Evolutionary conservation across 1,140 invertebrate genomes (phyloP), one percentile per base, ranked within the genome.

Genomic region (Anastrepha obliqua): DNA sequence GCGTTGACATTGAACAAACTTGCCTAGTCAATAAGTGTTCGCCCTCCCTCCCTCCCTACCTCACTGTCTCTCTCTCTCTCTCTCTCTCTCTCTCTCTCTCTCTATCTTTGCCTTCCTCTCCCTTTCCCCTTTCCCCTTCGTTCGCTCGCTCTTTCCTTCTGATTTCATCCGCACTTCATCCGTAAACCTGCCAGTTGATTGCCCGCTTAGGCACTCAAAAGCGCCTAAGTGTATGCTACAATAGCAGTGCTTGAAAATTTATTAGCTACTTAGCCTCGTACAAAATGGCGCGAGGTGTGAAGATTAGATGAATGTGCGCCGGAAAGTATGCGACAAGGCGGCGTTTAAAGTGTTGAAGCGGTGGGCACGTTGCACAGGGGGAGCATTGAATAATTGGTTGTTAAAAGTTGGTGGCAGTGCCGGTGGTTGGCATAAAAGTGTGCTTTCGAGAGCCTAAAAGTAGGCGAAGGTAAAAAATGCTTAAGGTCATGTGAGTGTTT

Each of bases 141-240:
- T 5, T 47, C 67, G 39, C 13, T 7, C n/a, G 17, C 17, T 44
- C 47, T 29, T 29, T 20, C 47, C 2, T n/a, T 13, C n/a, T n/a
- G 44, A 81, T n/a, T 20, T 29, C 29, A 15, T 67, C n/a, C 15
- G 11, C 67, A 70, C 15, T 44, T 65, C 17, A 13, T 29, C 64
- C n/a, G 42, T 44, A 44, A 70, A 20, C 13, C 70, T 47, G 70
- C 47, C 47, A 81, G 74, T 81, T 81, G 74, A 81, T 81, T 81
- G 74, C 74, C n/a, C 74, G 74, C 47, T 81, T 58, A 81, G 74
- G 74, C n/a, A 81, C 74, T 81, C 47, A 51, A 13, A 58, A 81
- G n/a, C 74, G 74, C 74, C 74, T 81, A 81, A 81, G 74, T 81
- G 74, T 81, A 81, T 81, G 74, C 74, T 81, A 42, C 47, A 81